Evolutionary conservation across 1,140 invertebrate genomes (phyloP), one percentile per base, ranked within the genome.

Genomic region (Ceratosolen solmsi): DNA sequence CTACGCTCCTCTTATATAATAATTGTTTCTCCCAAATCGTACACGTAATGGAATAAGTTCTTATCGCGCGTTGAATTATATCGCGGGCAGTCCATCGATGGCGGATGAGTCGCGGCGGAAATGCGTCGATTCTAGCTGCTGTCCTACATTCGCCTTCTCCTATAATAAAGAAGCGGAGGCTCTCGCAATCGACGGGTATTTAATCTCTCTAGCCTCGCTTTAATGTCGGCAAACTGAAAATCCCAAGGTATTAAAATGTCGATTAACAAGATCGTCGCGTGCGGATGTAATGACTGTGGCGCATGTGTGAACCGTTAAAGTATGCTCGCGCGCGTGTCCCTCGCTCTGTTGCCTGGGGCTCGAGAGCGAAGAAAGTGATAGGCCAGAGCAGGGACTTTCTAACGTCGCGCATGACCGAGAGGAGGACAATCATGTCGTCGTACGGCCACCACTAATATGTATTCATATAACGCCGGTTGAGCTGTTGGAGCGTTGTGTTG

Each of bases 351-450:
- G 30, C 27, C n/a, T 15, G 25, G 36, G 27, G 41, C 2, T 20
- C 8, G n/a, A 27, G 70, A 58, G 17, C 27, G n/a, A 79, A 79
- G 77, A 79, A 79, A 79, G 77, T 79, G 77, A 79, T 72, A 79
- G 63, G 33, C 46, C 15, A 27, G 27, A 3, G 30, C 41, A 33
- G 22, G 8, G 36, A 79, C 68, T 79, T 79, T 79, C 77, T 79
- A 79, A 71, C 15, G 33, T 17, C 58, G 56, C 60, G 63, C 74
- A 46, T n/a, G 72, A 51, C 70, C 70, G 41, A 25, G 70, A 72
- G 22, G 46, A 72, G 13, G 70, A 72, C 11, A 17, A 25, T 22
- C 41, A 72, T 72, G 70, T 51, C 41, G n/a, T 13, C 15, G 22
- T 68, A 68, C 4, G 27, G 30, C 60, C n/a, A 36, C 68, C 41